phyloP scores from a whole-genome alignment of 2,113 vertebrate species.

The Cebus imitator region DNA sequence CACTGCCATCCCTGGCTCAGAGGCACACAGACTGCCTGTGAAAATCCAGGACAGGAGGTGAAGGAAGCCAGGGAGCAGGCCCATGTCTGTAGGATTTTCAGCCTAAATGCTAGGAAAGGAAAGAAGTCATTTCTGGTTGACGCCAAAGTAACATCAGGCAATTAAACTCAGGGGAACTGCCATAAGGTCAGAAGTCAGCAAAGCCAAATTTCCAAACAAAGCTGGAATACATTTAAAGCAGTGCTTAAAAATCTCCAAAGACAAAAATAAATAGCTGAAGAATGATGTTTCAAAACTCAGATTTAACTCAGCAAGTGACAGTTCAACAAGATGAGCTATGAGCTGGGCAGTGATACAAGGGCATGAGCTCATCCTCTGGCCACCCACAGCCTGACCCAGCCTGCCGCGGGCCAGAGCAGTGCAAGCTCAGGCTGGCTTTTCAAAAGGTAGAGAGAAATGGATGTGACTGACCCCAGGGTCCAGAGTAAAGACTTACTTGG shows the following conservation, averaged over 20 bases:
- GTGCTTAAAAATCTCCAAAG: conserved; percentile 49
- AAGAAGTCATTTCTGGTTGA: conserved; percentile 1
- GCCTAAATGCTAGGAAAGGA: not conserved
- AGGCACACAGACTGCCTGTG: not conserved
- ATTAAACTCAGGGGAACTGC: conserved; percentile 32
- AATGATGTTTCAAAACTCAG: conserved; percentile 67
- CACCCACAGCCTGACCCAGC: conserved; percentile 48
- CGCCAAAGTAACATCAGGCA: conserved; percentile 31
- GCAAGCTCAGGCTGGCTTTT: not conserved
- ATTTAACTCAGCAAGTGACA: conserved; percentile 66
- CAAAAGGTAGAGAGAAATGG: conserved; percentile 60
- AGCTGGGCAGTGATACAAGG: conserved; percentile 37
- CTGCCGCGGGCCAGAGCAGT: not conserved
- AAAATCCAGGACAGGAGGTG: not conserved
- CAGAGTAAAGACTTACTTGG: conserved; percentile 20
- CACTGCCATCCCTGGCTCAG: not conserved
- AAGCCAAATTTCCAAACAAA: conserved; percentile 48
- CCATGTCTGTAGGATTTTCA: not conserved
- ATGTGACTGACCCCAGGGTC: conserved; percentile 43
- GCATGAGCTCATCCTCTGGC: conserved; percentile 59
- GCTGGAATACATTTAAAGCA: conserved; percentile 63
- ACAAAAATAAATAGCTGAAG: conserved; percentile 66
- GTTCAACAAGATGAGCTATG: conserved; percentile 60
- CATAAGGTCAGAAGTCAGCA: conserved; percentile 47
- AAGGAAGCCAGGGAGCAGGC: not conserved